Conservation (phyloP, 2,797 vertebrate species). For the Champsocephalus gunnari region DNA sequence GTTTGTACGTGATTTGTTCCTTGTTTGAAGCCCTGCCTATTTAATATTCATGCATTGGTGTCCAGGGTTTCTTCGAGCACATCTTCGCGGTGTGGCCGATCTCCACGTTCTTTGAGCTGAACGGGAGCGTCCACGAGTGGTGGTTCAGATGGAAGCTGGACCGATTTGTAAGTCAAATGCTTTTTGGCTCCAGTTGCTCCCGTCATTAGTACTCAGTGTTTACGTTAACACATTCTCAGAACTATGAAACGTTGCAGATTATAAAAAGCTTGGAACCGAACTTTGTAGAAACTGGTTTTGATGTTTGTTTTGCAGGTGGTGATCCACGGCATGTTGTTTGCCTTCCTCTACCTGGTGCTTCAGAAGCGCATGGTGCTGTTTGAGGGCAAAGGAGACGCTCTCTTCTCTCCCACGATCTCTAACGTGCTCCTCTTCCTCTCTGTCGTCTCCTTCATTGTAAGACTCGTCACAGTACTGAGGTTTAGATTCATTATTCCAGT, state of each 20-base stretch:
- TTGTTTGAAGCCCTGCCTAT: neutral
- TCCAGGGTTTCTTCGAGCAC: constrained; percentile 92
- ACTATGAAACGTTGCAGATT: neutral
- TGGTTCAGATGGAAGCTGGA: constrained; percentile 99
- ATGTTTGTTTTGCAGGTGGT: constrained; percentile 86
- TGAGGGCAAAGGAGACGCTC: constrained; percentile 93
- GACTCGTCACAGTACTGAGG: constrained; percentile 35
- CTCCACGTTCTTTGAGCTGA: constrained; percentile 93
- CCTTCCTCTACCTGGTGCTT: constrained; percentile 94
- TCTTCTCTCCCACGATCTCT: constrained; percentile 92
- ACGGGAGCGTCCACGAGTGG: constrained; percentile 96
- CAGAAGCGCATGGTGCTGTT: constrained; percentile 93
- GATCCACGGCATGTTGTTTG: constrained; percentile 96
- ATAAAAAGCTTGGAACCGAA: neutral
- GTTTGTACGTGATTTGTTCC: neutral
- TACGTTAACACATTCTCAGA: neutral
- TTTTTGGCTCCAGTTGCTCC: neutral
- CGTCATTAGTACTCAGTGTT: neutral
- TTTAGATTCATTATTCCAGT: neutral
- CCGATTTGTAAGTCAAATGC: constrained; percentile 91
- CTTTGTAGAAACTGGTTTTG: neutral
- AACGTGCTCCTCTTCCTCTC: constrained; percentile 93
- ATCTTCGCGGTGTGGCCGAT: constrained; percentile 96
- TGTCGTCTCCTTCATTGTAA: constrained; percentile 92
- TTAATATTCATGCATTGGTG: constrained; percentile 11